These are phyloP conservation scores for Drosophila lini DNA, from an alignment of 1,140 invertebrate genomes.

Conservation along the genomic window DNA sequence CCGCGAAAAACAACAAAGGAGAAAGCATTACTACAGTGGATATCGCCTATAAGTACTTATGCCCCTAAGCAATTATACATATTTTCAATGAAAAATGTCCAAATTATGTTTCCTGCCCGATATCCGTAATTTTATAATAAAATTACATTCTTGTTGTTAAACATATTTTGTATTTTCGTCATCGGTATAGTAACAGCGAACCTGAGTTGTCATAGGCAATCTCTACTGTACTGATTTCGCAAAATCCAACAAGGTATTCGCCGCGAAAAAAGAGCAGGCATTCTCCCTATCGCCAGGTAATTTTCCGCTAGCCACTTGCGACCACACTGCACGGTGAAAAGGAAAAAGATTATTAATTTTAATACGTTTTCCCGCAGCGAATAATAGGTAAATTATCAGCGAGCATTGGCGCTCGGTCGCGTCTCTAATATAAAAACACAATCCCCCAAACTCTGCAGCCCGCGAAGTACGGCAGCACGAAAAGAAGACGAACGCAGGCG, in stretches of 20 bases:
- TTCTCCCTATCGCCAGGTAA: constrained; percentile 25
- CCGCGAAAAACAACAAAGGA: constrained; percentile 4
- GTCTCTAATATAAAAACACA: neutral
- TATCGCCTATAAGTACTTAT: neutral
- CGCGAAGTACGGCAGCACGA: constrained; percentile 10
- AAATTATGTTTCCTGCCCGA: too few relatives aligned
- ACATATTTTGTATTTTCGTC: too few relatives aligned
- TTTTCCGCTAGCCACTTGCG: constrained; percentile 30
- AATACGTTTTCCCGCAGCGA: constrained; percentile 21
- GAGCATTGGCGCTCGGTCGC: neutral
- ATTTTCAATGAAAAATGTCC: neutral
- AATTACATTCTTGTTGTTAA: neutral
- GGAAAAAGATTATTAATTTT: constrained; percentile 42
- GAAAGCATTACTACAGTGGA: neutral
- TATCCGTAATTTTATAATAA: neutral
- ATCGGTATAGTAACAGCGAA: too few relatives aligned
- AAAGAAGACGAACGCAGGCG: constrained; percentile 32
- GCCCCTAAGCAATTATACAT: neutral
- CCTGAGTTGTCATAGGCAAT: neutral
- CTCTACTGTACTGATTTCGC: constrained; percentile 8
- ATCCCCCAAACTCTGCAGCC: constrained; percentile 3
- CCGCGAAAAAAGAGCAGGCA: constrained; percentile 8
- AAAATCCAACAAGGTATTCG: constrained; percentile 24
- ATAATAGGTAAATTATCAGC: constrained; percentile 25
- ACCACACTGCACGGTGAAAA: constrained; percentile 47